Evolutionary conservation across 2,797 vertebrate species (phyloP).

Genomic region (Champsocephalus gunnari): DNA sequence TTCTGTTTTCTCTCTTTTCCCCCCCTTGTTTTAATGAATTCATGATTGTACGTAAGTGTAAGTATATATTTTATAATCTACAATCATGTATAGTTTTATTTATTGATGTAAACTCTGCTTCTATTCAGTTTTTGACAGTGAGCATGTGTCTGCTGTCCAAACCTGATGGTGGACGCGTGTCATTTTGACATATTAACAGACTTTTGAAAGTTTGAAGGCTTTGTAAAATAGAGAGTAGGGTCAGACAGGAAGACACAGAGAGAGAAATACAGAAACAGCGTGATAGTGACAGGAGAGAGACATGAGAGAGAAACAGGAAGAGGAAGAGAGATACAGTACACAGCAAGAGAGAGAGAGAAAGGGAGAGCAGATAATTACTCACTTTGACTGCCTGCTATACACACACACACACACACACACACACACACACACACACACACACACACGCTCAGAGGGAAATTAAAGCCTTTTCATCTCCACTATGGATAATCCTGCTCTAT

Average conservation of each 20-base stretch:
- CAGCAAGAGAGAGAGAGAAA: constrained; percentile 8
- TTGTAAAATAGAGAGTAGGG: neutral
- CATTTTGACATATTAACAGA: neutral
- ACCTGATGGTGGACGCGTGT: neutral
- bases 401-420: constrained; percentile 4
- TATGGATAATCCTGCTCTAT: constrained; percentile 56
- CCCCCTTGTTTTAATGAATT: too few species aligned
- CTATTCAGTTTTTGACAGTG: too few species aligned
- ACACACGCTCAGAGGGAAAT: constrained; percentile 42
- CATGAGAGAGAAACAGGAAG: neutral
- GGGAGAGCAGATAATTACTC: constrained; percentile 46
- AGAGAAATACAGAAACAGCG: neutral
- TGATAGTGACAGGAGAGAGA: neutral
- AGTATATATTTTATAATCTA: too few species aligned
- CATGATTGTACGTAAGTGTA: too few species aligned
- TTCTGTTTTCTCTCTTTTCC: too few species aligned
- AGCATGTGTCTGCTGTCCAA: too few species aligned
- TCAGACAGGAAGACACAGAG: neutral
- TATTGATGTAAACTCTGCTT: too few species aligned
- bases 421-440: constrained; percentile 24
- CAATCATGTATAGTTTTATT: too few species aligned
- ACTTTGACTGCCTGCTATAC: constrained; percentile 48
- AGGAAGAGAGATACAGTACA: neutral
- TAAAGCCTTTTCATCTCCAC: constrained; percentile 56
- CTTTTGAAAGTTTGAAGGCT: neutral